phyloP scores from a whole-genome alignment of 2,113 vertebrate genomes.

The Sebastes schlegelii region DNA sequence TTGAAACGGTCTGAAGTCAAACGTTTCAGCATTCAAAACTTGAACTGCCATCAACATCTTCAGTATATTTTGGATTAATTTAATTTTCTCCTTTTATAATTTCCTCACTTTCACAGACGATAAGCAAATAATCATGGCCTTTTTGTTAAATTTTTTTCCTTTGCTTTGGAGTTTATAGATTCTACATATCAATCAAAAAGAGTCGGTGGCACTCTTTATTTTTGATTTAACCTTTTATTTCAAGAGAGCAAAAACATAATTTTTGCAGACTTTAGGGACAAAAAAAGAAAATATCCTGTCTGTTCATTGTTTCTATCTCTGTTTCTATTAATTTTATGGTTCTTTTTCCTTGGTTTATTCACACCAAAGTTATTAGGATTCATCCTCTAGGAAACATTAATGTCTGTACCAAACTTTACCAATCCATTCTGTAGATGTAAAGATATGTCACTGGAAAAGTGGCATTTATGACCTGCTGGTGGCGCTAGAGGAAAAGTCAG shows the following conservation, averaged over 20 bases:
- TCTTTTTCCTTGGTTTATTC: neutral
- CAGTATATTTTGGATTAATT: too few relatives aligned
- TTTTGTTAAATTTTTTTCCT: too few relatives aligned
- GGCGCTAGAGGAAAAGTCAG: neutral
- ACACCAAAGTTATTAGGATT: neutral
- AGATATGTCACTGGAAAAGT: neutral
- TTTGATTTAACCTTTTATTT: neutral
- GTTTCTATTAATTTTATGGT: neutral
- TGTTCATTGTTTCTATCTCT: too few relatives aligned
- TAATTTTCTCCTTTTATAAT: neutral
- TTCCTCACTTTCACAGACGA: too few relatives aligned
- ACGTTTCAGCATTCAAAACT: neutral
- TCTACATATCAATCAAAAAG: too few relatives aligned
- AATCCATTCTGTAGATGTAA: neutral
- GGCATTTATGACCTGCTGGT: neutral
- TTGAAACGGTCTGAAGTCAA: neutral
- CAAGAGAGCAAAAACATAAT: neutral
- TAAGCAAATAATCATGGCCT: too few relatives aligned
- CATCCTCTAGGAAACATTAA: neutral
- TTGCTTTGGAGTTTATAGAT: too few relatives aligned
- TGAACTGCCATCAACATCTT: too few relatives aligned
- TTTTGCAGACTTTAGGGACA: neutral
- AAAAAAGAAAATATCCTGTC: too few relatives aligned
- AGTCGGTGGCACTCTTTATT: too few relatives aligned
- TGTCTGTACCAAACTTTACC: neutral